These are phyloP conservation scores for Galbula dea DNA, from an alignment of 2,113 vertebrate genomes.

Conservation along the genomic window DNA sequence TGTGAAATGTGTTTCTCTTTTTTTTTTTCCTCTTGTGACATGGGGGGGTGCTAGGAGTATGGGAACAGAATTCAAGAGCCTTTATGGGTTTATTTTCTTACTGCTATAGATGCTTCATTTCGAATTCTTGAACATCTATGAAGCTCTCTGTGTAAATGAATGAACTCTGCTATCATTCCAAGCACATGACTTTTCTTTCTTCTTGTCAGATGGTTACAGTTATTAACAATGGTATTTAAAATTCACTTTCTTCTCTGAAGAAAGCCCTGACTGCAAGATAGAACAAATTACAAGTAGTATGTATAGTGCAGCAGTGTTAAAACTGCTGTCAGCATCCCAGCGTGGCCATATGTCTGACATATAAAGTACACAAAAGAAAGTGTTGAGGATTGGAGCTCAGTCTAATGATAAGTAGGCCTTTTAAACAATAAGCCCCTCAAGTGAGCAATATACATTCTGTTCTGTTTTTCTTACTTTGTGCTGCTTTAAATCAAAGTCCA, in stretches of 20 bases:
- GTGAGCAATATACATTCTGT: conserved; percentile 47
- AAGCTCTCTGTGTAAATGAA: not conserved
- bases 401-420: not conserved
- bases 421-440: conserved; percentile 34
- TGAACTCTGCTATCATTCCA: not conserved
- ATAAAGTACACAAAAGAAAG: conserved; percentile 49
- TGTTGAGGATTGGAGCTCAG: conserved; percentile 32
- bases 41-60: not conserved
- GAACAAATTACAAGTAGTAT: conserved; percentile 19
- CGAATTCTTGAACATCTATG: not conserved
- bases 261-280: not conserved
- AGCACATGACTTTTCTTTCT: not conserved
- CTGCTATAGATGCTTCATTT: not conserved
- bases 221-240: conserved; percentile 46
- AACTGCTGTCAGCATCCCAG: conserved; percentile 53
- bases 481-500: conserved; percentile 53
- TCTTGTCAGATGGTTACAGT: not conserved
- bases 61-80: not conserved
- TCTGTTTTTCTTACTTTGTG: conserved; percentile 47
- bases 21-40: not conserved
- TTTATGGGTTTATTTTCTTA: not conserved
- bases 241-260: conserved; percentile 24
- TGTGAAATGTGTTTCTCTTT: not conserved
- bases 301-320: conserved; percentile 11
- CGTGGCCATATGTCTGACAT: conserved; percentile 46